A percentile compares a stretch with the other conserved stretches of the same genome.
These are phyloP conservation scores for Ammodytes marinus DNA, from an alignment of 2,113 vertebrate species.

Conservation along the genomic window DNA sequence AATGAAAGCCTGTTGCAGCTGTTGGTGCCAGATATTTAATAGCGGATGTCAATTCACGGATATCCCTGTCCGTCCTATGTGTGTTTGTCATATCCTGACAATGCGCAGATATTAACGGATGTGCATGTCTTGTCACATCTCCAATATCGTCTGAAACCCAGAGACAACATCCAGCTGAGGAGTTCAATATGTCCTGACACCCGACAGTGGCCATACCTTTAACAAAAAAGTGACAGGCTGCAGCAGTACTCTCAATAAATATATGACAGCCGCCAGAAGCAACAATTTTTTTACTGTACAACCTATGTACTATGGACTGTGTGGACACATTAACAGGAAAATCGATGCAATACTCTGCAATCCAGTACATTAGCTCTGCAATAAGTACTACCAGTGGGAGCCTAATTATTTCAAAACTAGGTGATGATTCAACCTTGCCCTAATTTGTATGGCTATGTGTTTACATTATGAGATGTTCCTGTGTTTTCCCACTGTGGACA, in stretches of 20 bases:
- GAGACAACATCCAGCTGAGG: constrained; percentile 52
- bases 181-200: constrained; percentile 42
- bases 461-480: not conserved
- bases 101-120: constrained; percentile 55
- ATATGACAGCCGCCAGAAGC: constrained; percentile 26
- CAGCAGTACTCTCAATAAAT: constrained; percentile 9
- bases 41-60: constrained; percentile 62
- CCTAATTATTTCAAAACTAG: not conserved
- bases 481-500: no score
- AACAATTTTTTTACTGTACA: constrained; percentile 5
- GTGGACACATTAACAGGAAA: constrained; percentile 6
- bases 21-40: constrained; percentile 60
- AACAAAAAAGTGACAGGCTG: constrained; percentile 4
- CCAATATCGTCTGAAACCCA: constrained; percentile 57
- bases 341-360: not conserved
- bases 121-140: constrained; percentile 65
- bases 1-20: constrained; percentile 41
- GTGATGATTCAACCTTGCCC: not conserved
- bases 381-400: not conserved
- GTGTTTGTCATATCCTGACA: constrained; percentile 23
- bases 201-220: constrained; percentile 15
- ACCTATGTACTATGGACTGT: not conserved
- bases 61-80: constrained; percentile 35
- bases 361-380: not conserved
- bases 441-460: not conserved